These are phyloP conservation scores for Euwallacea similis DNA, from an alignment of 1,140 invertebrate species.

Conservation along the genomic window DNA sequence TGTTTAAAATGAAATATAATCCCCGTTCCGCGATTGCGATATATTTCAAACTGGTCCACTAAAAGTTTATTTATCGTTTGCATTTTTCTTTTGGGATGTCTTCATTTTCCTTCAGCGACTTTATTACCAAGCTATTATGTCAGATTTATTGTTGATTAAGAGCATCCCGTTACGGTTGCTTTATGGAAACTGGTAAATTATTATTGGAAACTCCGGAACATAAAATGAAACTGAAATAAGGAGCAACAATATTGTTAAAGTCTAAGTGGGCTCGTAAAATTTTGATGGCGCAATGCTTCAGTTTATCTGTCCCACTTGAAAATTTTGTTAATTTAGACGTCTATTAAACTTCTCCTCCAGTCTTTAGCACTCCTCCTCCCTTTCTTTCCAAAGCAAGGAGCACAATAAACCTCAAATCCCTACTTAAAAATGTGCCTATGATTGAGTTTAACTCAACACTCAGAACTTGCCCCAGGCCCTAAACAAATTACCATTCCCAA, in stretches of 20 bases:
- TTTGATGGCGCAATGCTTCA: neutral
- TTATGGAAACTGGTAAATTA: constrained; percentile 12
- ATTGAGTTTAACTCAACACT: no score
- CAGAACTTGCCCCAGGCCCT: no score
- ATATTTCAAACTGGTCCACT: constrained; percentile 18
- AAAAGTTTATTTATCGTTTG: constrained; percentile 26
- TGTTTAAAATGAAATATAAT: constrained; percentile 34
- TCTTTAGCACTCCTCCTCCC: no score
- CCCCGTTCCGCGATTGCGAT: constrained; percentile 8
- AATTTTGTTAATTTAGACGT: constrained; percentile 1
- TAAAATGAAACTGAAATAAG: constrained; percentile 11
- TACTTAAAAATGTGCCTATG: no score
- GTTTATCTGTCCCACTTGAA: neutral
- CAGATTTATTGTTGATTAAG: constrained; percentile 29
- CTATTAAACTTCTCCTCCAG: neutral
- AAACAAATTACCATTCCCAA: no score
- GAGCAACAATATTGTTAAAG: constrained; percentile 11
- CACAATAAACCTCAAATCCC: no score
- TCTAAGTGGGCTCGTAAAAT: constrained; percentile 1
- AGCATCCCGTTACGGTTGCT: constrained; percentile 9
- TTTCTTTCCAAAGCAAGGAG: no score
- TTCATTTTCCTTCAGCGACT: constrained; percentile 14
- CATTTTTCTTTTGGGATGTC: constrained; percentile 15
- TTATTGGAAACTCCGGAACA: constrained; percentile 7
- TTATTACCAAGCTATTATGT: constrained; percentile 25